Percentiles rank a stretch among this genome's conserved stretches.
phyloP scores from a whole-genome alignment of 2,888 invertebrate species.

The Caenorhabditis sp. region DNA sequence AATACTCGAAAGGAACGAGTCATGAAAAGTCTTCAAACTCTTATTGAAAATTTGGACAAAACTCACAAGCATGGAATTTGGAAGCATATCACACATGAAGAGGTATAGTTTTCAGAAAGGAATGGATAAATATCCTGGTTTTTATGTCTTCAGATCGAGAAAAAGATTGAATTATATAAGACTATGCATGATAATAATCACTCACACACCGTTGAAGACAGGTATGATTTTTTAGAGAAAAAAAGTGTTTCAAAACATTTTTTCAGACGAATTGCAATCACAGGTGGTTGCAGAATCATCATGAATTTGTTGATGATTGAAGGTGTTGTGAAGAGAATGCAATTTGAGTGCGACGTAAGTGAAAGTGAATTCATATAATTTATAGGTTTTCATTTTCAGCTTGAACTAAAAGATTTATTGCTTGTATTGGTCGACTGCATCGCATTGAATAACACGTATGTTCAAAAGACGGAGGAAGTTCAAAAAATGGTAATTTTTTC shows the following conservation, averaged over 20 bases:
- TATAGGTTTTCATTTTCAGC: background rate
- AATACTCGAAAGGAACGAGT: background rate
- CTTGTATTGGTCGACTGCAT: constrained; percentile 12
- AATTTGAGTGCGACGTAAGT: background rate
- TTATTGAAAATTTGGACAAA: background rate
- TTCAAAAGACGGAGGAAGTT: constrained; percentile 14
- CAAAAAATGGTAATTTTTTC: constrained; percentile 13
- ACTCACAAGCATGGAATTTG: background rate
- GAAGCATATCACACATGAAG: background rate
- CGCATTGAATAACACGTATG: constrained; percentile 14
- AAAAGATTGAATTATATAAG: background rate
- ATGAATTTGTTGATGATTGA: background rate
- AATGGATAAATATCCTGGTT: too few relatives aligned
- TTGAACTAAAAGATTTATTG: background rate
- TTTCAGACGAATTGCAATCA: background rate
- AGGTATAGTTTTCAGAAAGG: background rate
- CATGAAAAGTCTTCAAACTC: background rate
- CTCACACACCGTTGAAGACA: background rate
- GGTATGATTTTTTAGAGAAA: constrained; percentile 1
- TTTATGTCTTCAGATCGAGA: constrained; percentile 5
- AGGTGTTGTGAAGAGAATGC: background rate
- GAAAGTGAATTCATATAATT: background rate
- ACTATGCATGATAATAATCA: constrained; percentile 12
- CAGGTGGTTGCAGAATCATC: background rate
- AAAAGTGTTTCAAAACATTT: background rate